Base-by-base conservation (phyloP, 92 coral and sea anemone species). In the Phymanthus crucifer region DNA sequence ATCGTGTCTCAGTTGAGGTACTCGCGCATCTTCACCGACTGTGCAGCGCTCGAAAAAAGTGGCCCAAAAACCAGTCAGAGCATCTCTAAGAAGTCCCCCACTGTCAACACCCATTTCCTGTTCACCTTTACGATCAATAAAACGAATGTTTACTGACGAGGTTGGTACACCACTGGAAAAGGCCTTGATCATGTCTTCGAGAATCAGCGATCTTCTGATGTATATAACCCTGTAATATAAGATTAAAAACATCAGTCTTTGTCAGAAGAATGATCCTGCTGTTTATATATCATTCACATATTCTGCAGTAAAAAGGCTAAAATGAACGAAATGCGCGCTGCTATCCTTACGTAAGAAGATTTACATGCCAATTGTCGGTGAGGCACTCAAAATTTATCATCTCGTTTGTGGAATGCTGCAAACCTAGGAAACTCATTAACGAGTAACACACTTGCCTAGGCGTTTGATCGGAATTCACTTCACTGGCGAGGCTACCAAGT, bases 1-100 rank as follows among this genome's bases (percentile, higher is more conserved):
- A 52, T 73, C 78, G 23, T 73, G 58, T 13, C 61, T 45, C 16
- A 73, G 78, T 45, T 40, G 54, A 24, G 78, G 64, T n/a, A 73
- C 57, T 52, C 78, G 17, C 14, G 26, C 78, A 32, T 72, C 50
- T 73, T 73, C 66, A 7, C 78, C 78, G 40, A 73, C 17, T 32
- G 66, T 73, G 35, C 78, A 73, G 13, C 31, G 19, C 32, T 73
- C 78, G 23, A 73, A 73, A 66, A 66, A 48, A 7, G 21, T 2
- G 14, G 2, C 43, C 74, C 38, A 70, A 70, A 70, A 70, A 21
- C 72, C 72, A 27, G 72, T 36, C 72, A 70, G 4, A 32, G 38
- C 18, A 6, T 32, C 74, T 32, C 45, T 70, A 6, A 70, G 45
- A 70, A 70, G 74, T 14, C 74, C 74, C 16, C 74, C 74, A 70